Conservation (phyloP, 2,888 invertebrate genomes). For the Xanthorhoe designata region DNA sequence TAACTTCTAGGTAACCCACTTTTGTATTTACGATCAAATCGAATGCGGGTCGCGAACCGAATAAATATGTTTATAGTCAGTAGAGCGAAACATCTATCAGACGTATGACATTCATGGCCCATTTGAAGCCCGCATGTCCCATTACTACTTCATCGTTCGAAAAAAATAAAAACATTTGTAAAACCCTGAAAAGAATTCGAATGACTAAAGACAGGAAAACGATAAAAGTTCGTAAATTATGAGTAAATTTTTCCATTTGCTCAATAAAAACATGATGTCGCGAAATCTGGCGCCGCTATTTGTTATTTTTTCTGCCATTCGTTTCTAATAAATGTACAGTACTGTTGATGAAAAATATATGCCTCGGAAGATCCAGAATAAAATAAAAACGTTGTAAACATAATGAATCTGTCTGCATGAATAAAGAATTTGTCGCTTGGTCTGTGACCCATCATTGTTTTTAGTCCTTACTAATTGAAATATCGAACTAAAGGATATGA, state of each 20-base stretch:
- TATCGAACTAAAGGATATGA: not conserved
- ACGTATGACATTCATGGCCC: constrained; percentile 33
- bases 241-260: constrained; percentile 10
- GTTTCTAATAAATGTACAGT: constrained; percentile 11
- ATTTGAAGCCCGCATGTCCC: constrained; percentile 32
- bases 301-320: constrained; percentile 19
- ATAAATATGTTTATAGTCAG: constrained; percentile 36
- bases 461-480: not conserved
- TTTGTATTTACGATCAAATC: constrained; percentile 18
- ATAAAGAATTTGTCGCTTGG: not conserved
- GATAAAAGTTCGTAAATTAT: constrained; percentile 4
- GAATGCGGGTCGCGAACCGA: constrained; percentile 39
- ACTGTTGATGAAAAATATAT: constrained; percentile 11
- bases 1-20: constrained; percentile 25
- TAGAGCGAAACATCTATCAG: constrained; percentile 42
- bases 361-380: not conserved
- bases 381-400: not conserved
- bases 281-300: constrained; percentile 20
- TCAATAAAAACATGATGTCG: constrained; percentile 13
- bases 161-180: constrained; percentile 12
- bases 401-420: not conserved
- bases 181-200: constrained; percentile 2
- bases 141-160: constrained; percentile 33
- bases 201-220: constrained; percentile 3
- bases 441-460: not conserved